Evolutionary conservation across 2,797 vertebrate genomes (phyloP).

Genomic region (Micrastur ruficollis): DNA sequence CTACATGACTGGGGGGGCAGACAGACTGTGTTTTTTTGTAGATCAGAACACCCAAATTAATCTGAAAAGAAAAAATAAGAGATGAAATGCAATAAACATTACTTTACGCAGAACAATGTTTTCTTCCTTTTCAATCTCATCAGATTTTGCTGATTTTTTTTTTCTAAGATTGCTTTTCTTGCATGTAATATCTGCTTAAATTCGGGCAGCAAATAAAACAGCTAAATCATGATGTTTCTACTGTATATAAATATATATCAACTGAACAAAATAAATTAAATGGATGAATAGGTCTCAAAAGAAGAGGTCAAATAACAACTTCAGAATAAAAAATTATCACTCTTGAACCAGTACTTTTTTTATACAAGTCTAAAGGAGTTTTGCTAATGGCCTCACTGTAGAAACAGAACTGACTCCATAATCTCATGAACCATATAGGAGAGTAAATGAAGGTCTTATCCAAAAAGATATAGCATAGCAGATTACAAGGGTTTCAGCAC

Average conservation of each 20-base stretch:
- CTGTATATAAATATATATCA: not conserved
- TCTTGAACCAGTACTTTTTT: not conserved
- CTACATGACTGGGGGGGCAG: rapidly evolving
- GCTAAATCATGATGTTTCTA: not conserved
- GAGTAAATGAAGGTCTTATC: not conserved
- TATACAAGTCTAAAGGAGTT: not conserved
- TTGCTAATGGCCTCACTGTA: not conserved
- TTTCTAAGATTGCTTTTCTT: not conserved
- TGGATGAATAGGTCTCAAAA: not conserved
- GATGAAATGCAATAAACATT: not conserved
- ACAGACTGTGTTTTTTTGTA: not conserved
- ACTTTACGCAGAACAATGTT: not conserved
- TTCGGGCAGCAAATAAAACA: not conserved
- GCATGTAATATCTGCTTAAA: not conserved
- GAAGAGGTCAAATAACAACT: not conserved
- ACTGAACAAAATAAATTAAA: not conserved
- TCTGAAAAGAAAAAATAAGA: not conserved
- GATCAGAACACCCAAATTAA: not conserved
- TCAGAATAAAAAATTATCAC: not conserved
- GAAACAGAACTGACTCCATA: not conserved
- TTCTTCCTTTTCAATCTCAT: not conserved
- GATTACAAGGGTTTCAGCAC: not conserved
- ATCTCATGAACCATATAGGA: not conserved
- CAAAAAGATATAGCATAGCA: not conserved
- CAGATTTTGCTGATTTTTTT: not conserved